Conservation (phyloP, 37 sponge, comb jelly and placozoan species). For the Theonella swinhoei region DNA sequence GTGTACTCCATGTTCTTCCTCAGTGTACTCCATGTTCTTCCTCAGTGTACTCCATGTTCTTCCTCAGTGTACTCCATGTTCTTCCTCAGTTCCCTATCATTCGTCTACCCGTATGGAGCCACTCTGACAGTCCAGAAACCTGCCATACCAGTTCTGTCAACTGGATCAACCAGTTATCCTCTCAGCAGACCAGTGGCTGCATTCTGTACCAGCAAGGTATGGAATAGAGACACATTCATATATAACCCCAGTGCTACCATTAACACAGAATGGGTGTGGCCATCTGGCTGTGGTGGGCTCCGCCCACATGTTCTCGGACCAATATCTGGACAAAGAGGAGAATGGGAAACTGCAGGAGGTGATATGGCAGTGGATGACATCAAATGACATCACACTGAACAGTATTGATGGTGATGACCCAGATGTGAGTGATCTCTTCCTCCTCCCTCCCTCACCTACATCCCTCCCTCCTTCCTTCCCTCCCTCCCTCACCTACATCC, state of each 20-base stretch:
- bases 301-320: slow-evolving; percentile 88
- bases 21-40: too few species aligned
- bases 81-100: slow-evolving; percentile 56
- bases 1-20: too few species aligned
- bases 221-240: background rate
- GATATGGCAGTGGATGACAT: slow-evolving; percentile 83
- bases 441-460: background rate
- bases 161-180: slow-evolving; percentile 90
- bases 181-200: slow-evolving; percentile 98
- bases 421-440: slow-evolving; percentile 54
- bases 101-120: slow-evolving; percentile 95
- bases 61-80: too few species aligned
- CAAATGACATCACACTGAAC: slow-evolving; percentile 85
- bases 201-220: slow-evolving; percentile 72
- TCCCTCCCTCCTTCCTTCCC: background rate
- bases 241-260: background rate
- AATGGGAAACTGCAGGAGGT: slow-evolving; percentile 87
- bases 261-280: slow-evolving; percentile 53
- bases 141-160: slow-evolving; percentile 90
- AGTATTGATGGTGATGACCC: slow-evolving; percentile 97
- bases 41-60: too few species aligned
- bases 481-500: background rate
- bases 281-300: slow-evolving; percentile 96
- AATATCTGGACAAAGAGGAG: slow-evolving; percentile 93
- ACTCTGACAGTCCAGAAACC: slow-evolving; percentile 95